These are phyloP conservation scores for Odontomyia ornata DNA, from an alignment of 2,888 invertebrate species.

Conservation along the genomic window DNA sequence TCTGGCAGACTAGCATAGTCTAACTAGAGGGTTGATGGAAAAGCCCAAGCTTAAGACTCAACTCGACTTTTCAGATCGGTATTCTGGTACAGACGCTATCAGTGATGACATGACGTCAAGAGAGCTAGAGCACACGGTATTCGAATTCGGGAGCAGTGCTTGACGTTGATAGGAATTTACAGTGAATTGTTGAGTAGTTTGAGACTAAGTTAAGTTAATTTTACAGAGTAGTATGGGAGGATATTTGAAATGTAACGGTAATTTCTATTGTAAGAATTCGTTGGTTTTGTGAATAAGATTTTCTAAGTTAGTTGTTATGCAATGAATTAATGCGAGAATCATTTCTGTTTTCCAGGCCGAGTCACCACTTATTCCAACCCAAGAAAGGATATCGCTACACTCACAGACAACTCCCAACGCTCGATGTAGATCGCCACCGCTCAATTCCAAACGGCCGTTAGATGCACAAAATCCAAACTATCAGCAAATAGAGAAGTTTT, in stretches of 20 bases:
- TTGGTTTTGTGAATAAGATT: neutral
- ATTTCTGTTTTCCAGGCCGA: constrained; percentile 44
- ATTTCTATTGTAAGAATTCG: neutral
- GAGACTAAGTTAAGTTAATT: neutral
- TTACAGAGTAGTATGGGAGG: neutral
- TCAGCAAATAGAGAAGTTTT: constrained; percentile 31
- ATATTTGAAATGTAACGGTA: constrained; percentile 30
- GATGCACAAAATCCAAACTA: constrained; percentile 38
- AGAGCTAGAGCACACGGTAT: neutral
- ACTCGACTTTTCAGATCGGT: constrained; percentile 1
- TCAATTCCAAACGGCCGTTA: constrained; percentile 40
- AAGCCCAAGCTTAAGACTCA: constrained; percentile 22
- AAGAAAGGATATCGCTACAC: constrained; percentile 38
- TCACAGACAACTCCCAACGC: constrained; percentile 18
- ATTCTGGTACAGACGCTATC: constrained; percentile 32
- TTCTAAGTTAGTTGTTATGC: constrained; percentile 1
- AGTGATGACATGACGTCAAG: constrained; percentile 46
- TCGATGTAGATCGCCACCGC: constrained; percentile 44
- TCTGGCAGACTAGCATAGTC: neutral
- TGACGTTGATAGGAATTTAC: neutral
- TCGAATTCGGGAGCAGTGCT: neutral
- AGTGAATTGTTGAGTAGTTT: constrained; percentile 1
- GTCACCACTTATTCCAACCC: constrained; percentile 48
- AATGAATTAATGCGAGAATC: neutral
- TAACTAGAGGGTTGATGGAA: constrained; percentile 11